Evolutionary conservation across 30 jellyfish, hydroid and myxozoan species (phyloP).

Genomic region (Cassiopea xamachana): DNA sequence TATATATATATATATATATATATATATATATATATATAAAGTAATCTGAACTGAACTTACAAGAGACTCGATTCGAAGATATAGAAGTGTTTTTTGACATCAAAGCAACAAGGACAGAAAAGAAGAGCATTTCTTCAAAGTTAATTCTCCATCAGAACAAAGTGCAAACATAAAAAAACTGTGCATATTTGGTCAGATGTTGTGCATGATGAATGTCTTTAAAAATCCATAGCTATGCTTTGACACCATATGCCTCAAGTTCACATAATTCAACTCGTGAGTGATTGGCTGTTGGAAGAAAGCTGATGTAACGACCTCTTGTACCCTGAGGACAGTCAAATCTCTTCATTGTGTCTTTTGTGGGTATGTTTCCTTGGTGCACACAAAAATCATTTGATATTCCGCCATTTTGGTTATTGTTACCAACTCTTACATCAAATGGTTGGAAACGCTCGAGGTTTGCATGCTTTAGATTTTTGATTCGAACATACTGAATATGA

Average conservation of each 20-base stretch:
- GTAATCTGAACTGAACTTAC: too few species aligned
- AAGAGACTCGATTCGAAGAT: too few species aligned
- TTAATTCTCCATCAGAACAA: too few species aligned
- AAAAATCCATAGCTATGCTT: not conserved
- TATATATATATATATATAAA: too few species aligned
- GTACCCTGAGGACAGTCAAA: constrained; percentile 1
- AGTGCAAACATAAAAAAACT: too few species aligned
- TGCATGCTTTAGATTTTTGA: not conserved
- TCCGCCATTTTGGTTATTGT: constrained; percentile 9
- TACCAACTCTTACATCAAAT: constrained; percentile 39
- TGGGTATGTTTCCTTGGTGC: not conserved
- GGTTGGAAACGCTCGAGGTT: constrained; percentile 1
- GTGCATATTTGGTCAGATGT: too few species aligned
- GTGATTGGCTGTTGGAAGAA: not conserved
- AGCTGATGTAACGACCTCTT: constrained; percentile 24
- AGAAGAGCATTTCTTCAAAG: too few species aligned
- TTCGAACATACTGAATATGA: not conserved
- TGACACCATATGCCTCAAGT: not conserved
- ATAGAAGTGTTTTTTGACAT: too few species aligned
- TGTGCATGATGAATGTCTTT: too few species aligned
- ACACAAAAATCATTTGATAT: constrained; percentile 9
- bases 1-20: too few species aligned
- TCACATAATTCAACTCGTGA: not conserved
- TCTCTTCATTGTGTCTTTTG: not conserved
- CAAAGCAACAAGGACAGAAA: too few species aligned